These are phyloP conservation scores for Plagiodera versicolora DNA, from an alignment of 2,888 invertebrate species.

Conservation along the genomic window DNA sequence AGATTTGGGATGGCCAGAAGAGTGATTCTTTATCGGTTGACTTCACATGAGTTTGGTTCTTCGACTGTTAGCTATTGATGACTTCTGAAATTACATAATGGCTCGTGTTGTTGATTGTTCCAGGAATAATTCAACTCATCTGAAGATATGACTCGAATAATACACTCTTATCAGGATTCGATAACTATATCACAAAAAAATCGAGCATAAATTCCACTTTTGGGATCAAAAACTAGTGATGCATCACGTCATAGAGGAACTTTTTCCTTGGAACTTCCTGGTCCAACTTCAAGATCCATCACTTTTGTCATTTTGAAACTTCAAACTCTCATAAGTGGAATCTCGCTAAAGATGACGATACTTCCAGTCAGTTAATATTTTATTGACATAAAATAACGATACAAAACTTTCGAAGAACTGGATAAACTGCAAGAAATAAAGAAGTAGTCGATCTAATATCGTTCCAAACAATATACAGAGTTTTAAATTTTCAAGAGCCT, in stretches of 20 bases:
- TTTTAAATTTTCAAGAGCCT: too few species aligned
- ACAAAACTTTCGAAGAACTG: background rate
- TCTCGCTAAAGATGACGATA: constrained; percentile 7
- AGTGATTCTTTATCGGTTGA: constrained; percentile 56
- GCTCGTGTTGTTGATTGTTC: too few species aligned
- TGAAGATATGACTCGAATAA: too few species aligned
- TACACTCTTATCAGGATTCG: too few species aligned
- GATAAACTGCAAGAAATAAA: background rate
- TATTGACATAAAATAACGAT: background rate
- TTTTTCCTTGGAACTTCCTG: background rate
- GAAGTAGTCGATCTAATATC: background rate
- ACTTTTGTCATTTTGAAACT: constrained; percentile 17
- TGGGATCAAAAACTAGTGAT: too few species aligned
- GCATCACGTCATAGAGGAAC: background rate
- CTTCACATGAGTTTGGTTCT: too few species aligned
- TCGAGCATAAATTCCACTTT: too few species aligned
- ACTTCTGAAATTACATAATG: too few species aligned
- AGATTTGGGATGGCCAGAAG: constrained; percentile 92
- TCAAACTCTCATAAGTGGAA: constrained; percentile 18
- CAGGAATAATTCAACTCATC: too few species aligned
- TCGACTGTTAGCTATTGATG: too few species aligned
- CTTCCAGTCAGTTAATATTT: background rate
- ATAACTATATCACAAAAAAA: too few species aligned
- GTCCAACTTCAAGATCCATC: constrained; percentile 3
- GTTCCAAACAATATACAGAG: too few species aligned